Base-by-base conservation (phyloP, 2,888 invertebrate genomes). In the Melieria picta region DNA sequence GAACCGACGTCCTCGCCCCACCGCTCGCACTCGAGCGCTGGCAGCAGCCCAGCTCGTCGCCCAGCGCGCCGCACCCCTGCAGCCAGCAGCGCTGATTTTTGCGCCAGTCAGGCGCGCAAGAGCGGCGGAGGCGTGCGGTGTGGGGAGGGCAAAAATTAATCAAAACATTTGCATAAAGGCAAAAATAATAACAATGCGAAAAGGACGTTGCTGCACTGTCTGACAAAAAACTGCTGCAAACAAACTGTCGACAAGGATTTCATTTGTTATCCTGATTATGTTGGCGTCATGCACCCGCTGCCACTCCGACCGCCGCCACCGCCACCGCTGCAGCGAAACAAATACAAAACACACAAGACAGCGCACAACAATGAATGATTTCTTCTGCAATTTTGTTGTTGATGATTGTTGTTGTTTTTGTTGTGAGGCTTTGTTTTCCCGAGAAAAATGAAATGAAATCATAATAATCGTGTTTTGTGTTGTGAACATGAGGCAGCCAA, bases 151-250 rank as follows among this genome's bases (percentile, higher is more conserved):
- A 84, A 84, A 83, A 84, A 84, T 84, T 84, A 86, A 86, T 86
- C 85, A 86, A 85, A 86, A 86, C 85, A 85, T 85, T 85, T 64
- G 82, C 81, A 86, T 86, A 86, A 86, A 85, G 84, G 84, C 80
- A 86, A 85, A 84, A 83, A 85, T 84, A 85, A 85, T 85, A 85
- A 85, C 81, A 85, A 85, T 84, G 84, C 81, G 78, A 81, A 85
- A 80, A 79, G 77, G 76, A 78, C 57, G 65, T 56, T 71, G 45
- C 48, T 77, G 78, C 80, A 62, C 70, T 30, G 30, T 50, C 47
- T 55, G 65, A 73, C 66, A 71, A 72, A 69, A 30, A 72, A 72
- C 71, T 69, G 70, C 70, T 55, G n/a, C 69, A 48, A 58, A 50
- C 72, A 71, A 83, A 82, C 82, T 82, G 84, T 83, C 83, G 83